Evolutionary conservation across 2,113 vertebrate species (phyloP), one percentile per base, ranked within the genome.

Genomic region (Hucho hucho): DNA sequence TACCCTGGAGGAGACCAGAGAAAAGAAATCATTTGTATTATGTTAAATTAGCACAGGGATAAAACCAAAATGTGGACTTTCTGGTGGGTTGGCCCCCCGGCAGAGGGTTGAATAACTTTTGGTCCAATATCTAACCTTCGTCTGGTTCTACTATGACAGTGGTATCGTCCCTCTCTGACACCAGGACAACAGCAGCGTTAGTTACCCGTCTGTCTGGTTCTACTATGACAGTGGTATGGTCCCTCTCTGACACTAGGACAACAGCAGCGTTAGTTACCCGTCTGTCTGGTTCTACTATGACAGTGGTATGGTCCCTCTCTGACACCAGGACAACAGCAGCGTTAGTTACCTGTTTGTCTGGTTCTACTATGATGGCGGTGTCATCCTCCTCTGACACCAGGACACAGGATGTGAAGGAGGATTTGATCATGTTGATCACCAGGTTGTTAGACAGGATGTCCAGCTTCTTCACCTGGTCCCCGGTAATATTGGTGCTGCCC

Each of bases 401-500:
- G 63, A 97, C 90, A 58, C 97, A 99, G 1, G 96, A 93, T 72
- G 95, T 92, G 82, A 96, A 99, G 43, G 97, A 98, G 0, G 96
- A 95, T 84, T 94, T 97, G 69, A 99, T 89, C 95, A 98, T 94
- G 82, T 98, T 99, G 77, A 97, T 90, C 74, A 98, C 91, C 82
- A 99, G 87, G 72, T 98, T 96, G 72, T 99, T 98, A 86, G 97
- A 97, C 78, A 98, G 94, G 46, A 98, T 89, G 73, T 99, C 97
- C 87, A 99, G 72, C 87, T 98, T 98, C 92, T 98, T 99, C 1
- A 99, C 97, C 76, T 98, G 95, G 78, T 99, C 97, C 1, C 97
- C 96, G 0, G 97, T 99, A 81, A 99, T 94, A 4, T 99, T 99
- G 77, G 94, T 96, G 86, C 92, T 95, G 9, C 97, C 97, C 32